These are phyloP conservation scores for Betta splendens DNA, from an alignment of 2,797 vertebrate species.

Conservation along the genomic window DNA sequence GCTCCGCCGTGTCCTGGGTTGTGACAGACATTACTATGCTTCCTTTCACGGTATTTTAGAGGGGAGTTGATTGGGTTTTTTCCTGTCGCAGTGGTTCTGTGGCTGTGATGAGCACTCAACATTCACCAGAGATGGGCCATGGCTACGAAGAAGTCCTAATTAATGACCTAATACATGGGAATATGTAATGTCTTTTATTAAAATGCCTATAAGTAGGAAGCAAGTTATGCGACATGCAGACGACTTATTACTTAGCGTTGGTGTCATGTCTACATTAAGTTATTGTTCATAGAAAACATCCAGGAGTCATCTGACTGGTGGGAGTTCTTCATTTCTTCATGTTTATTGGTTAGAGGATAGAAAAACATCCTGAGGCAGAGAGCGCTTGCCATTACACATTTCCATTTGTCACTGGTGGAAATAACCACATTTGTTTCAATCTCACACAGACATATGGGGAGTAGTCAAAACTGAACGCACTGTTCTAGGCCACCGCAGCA, in stretches of 20 bases:
- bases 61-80: constrained; percentile 86
- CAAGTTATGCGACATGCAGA: constrained; percentile 9
- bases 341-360: constrained; percentile 56
- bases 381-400: constrained; percentile 39
- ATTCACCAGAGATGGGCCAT: constrained; percentile 62
- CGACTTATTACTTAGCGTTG: constrained; percentile 1
- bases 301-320: constrained; percentile 30
- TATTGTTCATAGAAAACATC: constrained; percentile 47
- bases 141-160: constrained; percentile 47
- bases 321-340: constrained; percentile 54
- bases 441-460: constrained; percentile 45
- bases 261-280: constrained; percentile 21
- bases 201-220: constrained; percentile 13
- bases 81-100: constrained; percentile 86
- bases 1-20: constrained; percentile 70
- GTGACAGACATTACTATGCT: constrained; percentile 81
- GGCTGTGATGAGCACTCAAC: constrained; percentile 84
- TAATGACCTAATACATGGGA: no score
- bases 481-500: constrained; percentile 55
- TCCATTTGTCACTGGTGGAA: constrained; percentile 59
- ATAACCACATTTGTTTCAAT: constrained; percentile 57
- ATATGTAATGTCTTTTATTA: constrained; percentile 11
- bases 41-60: constrained; percentile 84
- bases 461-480: constrained; percentile 39
- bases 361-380: constrained; percentile 57